Evolutionary conservation across 2,113 vertebrate species (phyloP).

Genomic region (Heliornis fulica): DNA sequence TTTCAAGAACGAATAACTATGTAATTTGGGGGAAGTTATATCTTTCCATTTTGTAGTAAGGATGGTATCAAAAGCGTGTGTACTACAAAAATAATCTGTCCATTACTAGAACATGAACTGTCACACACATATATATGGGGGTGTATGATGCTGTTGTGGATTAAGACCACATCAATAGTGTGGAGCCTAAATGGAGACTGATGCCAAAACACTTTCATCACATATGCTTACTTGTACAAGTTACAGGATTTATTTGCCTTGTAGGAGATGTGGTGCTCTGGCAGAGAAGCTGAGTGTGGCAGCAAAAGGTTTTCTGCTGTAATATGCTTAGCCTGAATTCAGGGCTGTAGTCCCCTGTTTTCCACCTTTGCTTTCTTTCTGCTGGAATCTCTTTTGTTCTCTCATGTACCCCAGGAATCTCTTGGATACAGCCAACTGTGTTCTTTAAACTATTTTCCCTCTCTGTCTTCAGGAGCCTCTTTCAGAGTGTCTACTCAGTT

Average conservation of each 20-base stretch:
- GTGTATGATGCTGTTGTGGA: neutral
- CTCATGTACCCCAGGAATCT: neutral
- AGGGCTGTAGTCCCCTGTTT: neutral
- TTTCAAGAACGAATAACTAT: neutral
- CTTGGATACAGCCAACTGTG: neutral
- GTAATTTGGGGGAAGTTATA: rapidly evolving
- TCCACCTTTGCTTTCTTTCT: neutral
- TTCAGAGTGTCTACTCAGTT: neutral
- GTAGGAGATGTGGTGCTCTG: neutral
- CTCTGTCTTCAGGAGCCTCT: neutral
- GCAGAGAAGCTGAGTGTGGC: neutral
- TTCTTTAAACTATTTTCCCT: neutral
- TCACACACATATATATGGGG: neutral
- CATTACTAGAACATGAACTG: neutral
- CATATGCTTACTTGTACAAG: neutral
- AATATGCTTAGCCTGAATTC: neutral
- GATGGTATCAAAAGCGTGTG: neutral
- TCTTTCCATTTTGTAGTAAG: neutral
- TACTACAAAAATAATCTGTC: neutral
- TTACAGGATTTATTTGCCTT: neutral
- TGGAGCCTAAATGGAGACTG: neutral
- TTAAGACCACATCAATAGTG: neutral
- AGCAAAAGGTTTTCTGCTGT: neutral
- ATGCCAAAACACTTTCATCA: neutral
- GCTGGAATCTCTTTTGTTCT: neutral